Evolutionary conservation across 1,140 invertebrate species (phyloP), one percentile per base, ranked within the genome.

Genomic region (Anastrepha obliqua): DNA sequence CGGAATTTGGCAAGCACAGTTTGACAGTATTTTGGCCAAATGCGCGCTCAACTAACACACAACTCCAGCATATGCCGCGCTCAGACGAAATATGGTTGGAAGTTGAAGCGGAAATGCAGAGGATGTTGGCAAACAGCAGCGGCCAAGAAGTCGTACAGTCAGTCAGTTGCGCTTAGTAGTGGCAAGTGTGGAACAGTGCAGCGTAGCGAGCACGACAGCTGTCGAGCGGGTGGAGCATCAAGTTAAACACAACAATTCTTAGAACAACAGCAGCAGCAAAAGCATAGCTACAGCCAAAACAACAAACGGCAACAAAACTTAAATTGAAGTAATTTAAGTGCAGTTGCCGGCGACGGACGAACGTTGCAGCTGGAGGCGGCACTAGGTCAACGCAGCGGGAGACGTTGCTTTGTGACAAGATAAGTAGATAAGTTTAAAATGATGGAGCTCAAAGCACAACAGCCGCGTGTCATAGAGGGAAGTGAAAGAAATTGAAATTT

Each of bases 291-390:
- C 8, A 81, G 47, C 47, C 5, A 42, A 81, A 55, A 55, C 74
- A 81, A 81, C 74, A 81, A 81, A 29, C 44, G 47, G 20, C 74
- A 29, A 58, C 74, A 81, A 81, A 81, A 81, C 74, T 81, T 81
- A 81, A 81, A 81, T 81, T 81, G 47, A 81, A 81, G 74, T 81
- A 55, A 81, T 81, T 81, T 81, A 81, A 81, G 74, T 58, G 47
- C 51, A 51, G 47, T 81, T 81, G 15, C 47, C 13, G 47, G n/a
- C 74, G 8, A 81, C 47, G 47, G 17, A 1, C 2, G 20, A 55
- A 9, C 15, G 4, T 9, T 5, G 11, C 51, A n/a, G 74, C 74
- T 5, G 60, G 15, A 4, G 3, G 74, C 6, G 0, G 47, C 11
- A 58, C 74, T 81, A 9, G 74, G 74, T 81, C 47, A 81, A 2